A percentile compares a stretch with the other conserved stretches of the same genome.
These are phyloP conservation scores for Gastracanthus pulcherrimus DNA, from an alignment of 2,888 invertebrate species.

Conservation along the genomic window DNA sequence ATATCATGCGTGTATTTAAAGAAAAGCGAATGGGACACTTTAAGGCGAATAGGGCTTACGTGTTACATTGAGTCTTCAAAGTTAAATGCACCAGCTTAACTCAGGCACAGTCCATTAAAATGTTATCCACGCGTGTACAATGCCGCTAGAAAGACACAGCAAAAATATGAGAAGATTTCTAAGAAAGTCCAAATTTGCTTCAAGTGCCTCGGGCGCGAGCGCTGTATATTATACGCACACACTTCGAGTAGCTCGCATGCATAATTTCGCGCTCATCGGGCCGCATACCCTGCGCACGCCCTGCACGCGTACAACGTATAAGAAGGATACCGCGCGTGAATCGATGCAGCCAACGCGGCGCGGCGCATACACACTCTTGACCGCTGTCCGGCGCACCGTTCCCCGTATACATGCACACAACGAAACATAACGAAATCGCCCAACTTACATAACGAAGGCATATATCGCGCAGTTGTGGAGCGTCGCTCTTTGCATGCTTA, in stretches of 20 bases:
- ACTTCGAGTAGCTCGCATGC: not conserved
- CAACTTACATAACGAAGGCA: conserved; percentile 8
- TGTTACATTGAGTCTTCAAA: no score
- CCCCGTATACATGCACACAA: not conserved
- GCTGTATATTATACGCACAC: no score
- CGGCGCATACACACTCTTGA: not conserved
- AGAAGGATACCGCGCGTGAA: not conserved
- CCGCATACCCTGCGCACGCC: not conserved
- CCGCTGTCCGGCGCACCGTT: not conserved
- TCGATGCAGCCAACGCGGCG: not conserved
- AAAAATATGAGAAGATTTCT: no score
- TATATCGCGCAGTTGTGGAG: not conserved
- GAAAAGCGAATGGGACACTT: no score
- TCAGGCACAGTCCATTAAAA: no score
- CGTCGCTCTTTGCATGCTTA: not conserved
- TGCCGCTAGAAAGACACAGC: no score
- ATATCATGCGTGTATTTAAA: no score
- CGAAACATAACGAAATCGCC: conserved; percentile 20
- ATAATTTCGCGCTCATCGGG: not conserved
- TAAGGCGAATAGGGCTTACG: no score
- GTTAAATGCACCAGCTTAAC: no score
- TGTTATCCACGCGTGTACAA: no score
- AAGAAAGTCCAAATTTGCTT: no score
- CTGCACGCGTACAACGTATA: not conserved
- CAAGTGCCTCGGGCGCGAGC: no score